Evolutionary conservation across 2,113 vertebrate genomes (phyloP), one percentile per base, ranked within the genome.

Genomic region (Tichodroma muraria): DNA sequence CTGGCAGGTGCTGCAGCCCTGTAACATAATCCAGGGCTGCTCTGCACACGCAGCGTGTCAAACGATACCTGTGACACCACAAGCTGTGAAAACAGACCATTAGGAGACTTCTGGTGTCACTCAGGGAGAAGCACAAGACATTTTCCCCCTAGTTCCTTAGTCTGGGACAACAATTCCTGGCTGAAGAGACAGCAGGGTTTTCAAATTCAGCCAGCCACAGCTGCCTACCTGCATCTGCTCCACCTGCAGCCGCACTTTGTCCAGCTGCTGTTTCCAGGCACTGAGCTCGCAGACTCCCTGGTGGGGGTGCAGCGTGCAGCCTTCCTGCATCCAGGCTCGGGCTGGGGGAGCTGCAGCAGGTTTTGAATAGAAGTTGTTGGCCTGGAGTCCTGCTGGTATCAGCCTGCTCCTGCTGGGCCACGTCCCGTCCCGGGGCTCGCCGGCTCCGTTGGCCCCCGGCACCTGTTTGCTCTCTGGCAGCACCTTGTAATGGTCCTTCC

Each of bases 151-250:
- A 13, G 8, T 25, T 73, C 30, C 1, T 11, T 47, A 44, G 13
- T 7, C 75, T 69, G 23, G 49, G 44, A 47, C 38, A 49, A 56
- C 1, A 23, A 60, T 10, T 73, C 70, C 35, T 2, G 11, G 10
- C 31, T 23, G 3, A 21, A 56, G 69, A 63, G 35, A 47, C 25
- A 19, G 13, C 35, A 44, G 59, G 5, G 38, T 64, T 69, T 82
- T 68, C 30, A 61, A 28, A 52, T 23, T 31, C 75, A 2, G 6
- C 4, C 21, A 25, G 19, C 2, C 63, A 37, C 35, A 47, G 63
- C 76, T 81, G 78, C 97, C 94, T 97, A 99, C 99, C 99, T 99
- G 99, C 98, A 99, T 99, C 94, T 99, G 99, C 89, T 99, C 99
- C 97, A 99, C 94, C 93, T 99, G 99, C 93, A 99, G 66, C 10